Percentiles rank a stretch among this genome's conserved stretches.
These are phyloP conservation scores for Sylvicola cinctus DNA, from an alignment of 2,888 invertebrate genomes.

Conservation along the genomic window DNA sequence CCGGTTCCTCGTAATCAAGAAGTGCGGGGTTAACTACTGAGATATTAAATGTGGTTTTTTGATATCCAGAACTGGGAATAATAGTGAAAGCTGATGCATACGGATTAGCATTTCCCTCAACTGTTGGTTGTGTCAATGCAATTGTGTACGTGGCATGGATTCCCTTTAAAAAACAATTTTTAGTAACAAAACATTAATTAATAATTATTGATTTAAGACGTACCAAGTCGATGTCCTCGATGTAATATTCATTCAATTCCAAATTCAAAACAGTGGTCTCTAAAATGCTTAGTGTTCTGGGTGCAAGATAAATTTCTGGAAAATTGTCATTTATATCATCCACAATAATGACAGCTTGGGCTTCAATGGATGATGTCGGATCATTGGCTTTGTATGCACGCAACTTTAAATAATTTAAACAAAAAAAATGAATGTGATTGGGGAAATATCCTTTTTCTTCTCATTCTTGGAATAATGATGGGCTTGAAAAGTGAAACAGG, in stretches of 20 bases:
- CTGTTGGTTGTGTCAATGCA: slow-evolving; percentile 14
- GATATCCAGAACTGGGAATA: slow-evolving; percentile 38
- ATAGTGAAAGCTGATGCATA: slow-evolving; percentile 33
- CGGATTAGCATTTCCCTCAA: slow-evolving; percentile 9
- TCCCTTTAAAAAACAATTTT: slow-evolving; percentile 25
- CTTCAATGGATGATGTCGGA: slow-evolving; percentile 16
- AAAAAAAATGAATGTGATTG: slow-evolving; percentile 1
- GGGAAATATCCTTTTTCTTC: too few species aligned
- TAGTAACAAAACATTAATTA: slow-evolving; percentile 3
- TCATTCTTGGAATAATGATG: too few species aligned
- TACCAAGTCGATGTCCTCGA: slow-evolving; percentile 33
- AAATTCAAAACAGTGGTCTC: slow-evolving; percentile 33
- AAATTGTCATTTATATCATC: slow-evolving; percentile 42
- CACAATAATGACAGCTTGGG: slow-evolving; percentile 27
- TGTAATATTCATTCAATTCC: slow-evolving; percentile 28
- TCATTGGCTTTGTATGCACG: slow-evolving; percentile 26
- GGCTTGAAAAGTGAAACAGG: background rate
- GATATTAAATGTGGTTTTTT: slow-evolving; percentile 33
- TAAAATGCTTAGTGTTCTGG: slow-evolving; percentile 23
- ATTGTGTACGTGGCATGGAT: slow-evolving; percentile 35
- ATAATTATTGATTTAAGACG: slow-evolving; percentile 8
- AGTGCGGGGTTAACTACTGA: slow-evolving; percentile 30
- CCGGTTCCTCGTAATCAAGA: slow-evolving; percentile 35
- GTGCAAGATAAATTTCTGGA: slow-evolving; percentile 28
- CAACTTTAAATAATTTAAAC: slow-evolving; percentile 13